Conservation (phyloP, 2,113 vertebrate species). For the Lasiurus borealis region DNA sequence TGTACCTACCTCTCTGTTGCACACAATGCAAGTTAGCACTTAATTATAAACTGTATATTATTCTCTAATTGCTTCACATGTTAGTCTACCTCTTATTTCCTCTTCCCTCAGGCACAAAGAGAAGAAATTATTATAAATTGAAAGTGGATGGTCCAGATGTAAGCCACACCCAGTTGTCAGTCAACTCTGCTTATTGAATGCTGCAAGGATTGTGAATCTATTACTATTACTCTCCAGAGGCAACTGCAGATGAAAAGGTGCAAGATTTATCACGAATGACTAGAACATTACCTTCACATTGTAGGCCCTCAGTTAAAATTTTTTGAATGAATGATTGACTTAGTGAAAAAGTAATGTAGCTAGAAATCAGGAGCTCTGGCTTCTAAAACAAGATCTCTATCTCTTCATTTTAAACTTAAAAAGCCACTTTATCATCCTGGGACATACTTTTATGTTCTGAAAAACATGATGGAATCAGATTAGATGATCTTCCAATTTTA, state of each 20-base stretch:
- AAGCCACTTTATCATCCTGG: conserved; percentile 39
- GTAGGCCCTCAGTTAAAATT: conserved; percentile 36
- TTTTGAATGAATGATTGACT: not conserved
- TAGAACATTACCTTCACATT: not conserved
- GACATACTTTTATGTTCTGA: conserved; percentile 12
- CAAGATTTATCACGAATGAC: not conserved
- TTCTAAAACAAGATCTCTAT: not conserved
- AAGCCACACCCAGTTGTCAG: conserved; percentile 35
- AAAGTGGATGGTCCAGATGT: conserved; percentile 55
- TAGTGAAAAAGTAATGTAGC: not conserved
- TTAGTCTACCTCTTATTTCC: conserved; percentile 54
- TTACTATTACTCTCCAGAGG: not conserved
- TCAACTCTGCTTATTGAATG: conserved; percentile 37
- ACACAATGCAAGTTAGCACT: conserved; percentile 45
- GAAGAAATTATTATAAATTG: conserved; percentile 62
- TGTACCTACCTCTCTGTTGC: not conserved
- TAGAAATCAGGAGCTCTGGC: not conserved
- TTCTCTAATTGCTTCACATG: conserved; percentile 68
- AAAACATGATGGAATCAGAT: conserved; percentile 14
- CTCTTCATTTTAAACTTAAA: conserved; percentile 46
- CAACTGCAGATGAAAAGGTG: conserved; percentile 27
- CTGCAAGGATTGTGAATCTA: not conserved
- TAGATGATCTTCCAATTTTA: conserved; percentile 54
- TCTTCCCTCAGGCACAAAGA: conserved; percentile 55
- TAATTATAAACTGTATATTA: conserved; percentile 62